Percentiles rank a stretch among this genome's conserved stretches.
Evolutionary conservation across 2,888 invertebrate genomes (phyloP).

Genomic region (Drosophila leonis): DNA sequence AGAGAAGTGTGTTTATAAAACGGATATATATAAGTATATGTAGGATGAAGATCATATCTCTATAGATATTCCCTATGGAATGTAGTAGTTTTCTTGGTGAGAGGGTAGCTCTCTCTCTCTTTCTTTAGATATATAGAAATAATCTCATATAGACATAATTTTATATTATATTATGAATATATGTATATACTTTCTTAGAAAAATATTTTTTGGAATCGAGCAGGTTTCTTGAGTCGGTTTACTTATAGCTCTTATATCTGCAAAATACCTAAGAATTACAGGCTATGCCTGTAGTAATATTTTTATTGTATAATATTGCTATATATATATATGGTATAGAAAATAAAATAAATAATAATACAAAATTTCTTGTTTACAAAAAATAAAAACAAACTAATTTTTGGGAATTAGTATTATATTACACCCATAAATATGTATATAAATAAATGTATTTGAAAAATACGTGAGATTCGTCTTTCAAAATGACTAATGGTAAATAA

Average conservation of each 20-base stretch:
- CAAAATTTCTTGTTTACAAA: background rate
- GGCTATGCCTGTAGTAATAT: too few relatives aligned
- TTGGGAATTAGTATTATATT: too few relatives aligned
- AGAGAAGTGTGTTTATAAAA: background rate
- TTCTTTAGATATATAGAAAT: background rate
- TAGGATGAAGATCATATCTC: background rate
- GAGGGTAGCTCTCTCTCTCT: too few relatives aligned
- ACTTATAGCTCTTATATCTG: too few relatives aligned
- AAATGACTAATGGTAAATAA: background rate
- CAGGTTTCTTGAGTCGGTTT: too few relatives aligned
- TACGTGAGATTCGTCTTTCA: too few relatives aligned
- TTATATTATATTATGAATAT: background rate
- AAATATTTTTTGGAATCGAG: background rate
- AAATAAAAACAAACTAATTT: background rate
- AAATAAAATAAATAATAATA: too few relatives aligned
- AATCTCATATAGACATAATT: too few relatives aligned
- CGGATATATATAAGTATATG: background rate
- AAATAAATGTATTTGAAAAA: background rate
- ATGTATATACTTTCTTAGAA: background rate
- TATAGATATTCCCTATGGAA: too few relatives aligned
- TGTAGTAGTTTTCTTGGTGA: background rate
- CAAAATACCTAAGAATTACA: too few relatives aligned
- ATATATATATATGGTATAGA: too few relatives aligned
- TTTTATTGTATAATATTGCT: background rate
- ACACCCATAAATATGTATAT: background rate